Percentiles rank a stretch among this genome's conserved stretches.
These are phyloP conservation scores for Ursus arctos DNA, from an alignment of 2,113 vertebrate species.

Conservation along the genomic window DNA sequence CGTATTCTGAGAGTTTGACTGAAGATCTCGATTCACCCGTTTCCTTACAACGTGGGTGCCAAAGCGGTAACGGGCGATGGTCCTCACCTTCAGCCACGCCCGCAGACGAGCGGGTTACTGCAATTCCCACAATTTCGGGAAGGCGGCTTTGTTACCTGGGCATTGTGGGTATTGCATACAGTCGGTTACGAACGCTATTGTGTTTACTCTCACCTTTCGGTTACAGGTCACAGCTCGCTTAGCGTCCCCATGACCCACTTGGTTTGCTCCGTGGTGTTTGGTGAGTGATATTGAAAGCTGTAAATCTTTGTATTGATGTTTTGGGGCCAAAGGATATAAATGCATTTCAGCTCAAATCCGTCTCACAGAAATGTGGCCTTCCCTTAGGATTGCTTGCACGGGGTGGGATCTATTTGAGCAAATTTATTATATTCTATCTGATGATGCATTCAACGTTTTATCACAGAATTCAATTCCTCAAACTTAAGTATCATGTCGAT, in stretches of 20 bases:
- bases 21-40: not conserved
- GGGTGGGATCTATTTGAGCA: not conserved
- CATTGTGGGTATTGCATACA: not conserved
- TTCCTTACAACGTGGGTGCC: not conserved
- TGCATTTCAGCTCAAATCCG: not conserved
- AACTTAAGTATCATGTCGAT: not conserved
- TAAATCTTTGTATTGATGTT: not conserved
- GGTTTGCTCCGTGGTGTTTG: too few relatives aligned
- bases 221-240: too few relatives aligned
- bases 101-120: not conserved
- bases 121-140: not conserved
- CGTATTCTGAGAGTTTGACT: not conserved
- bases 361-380: not conserved
- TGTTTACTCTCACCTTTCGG: not conserved
- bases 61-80: not conserved
- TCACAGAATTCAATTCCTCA: not conserved
- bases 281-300: too few relatives aligned
- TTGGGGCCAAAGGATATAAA: not conserved
- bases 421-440: fast-evolving
- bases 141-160: not conserved
- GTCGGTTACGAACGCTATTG: too few relatives aligned
- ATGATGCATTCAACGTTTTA: too few relatives aligned
- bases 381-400: too few relatives aligned
- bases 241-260: too few relatives aligned
- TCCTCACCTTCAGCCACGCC: not conserved